Evolutionary conservation across 1,140 invertebrate genomes (phyloP), one percentile per base, ranked within the genome.

Genomic region (Pogonognathellus flavescens): DNA sequence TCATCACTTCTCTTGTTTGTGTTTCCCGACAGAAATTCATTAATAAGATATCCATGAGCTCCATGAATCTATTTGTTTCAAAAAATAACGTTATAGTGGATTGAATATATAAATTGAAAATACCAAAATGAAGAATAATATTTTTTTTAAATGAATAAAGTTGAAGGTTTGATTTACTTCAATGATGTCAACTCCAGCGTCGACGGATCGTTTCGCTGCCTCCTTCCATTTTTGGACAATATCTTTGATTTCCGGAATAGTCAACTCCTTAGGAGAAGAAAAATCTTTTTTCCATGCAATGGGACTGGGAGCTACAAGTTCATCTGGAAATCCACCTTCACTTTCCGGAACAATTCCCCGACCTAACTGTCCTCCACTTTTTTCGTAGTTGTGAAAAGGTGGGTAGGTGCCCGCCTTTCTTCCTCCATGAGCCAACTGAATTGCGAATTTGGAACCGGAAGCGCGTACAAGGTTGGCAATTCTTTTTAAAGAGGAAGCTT

Each of bases 381-480:
- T 80, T 66, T 85, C 84, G 41, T 66, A 82, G 14, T 53, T 81
- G 53, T 85, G 49, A 18, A 20, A 85, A 4, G 84, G 84, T 14
- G 84, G 57, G 20, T 70, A 70, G 7, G 84, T 72, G 4, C 57
- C 80, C 0, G 84, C 18, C n/a, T 85, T 85, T 80, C 84, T 20
- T 53, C 84, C 84, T 20, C 84, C 84, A 14, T 85, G 84, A 13
- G 84, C 84, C 16, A 85, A 53, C 25, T 85, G 84, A 66, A 85
- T 85, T 52, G 25, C 84, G 11, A 85, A 6, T 31, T 55, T 62
- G 1, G 57, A 20, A 0, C 84, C 80, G 16, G 80, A 85, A 1
- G 84, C 84, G 0, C 53, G 16, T 14, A 13, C 80, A 11, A 85
- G 20, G 9, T 20, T 66, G 0, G 14, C n/a, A 49, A 85, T 81